Evolutionary conservation across 92 coral and sea anemone genomes (phyloP).

Genomic region (Actinernus sp.): DNA sequence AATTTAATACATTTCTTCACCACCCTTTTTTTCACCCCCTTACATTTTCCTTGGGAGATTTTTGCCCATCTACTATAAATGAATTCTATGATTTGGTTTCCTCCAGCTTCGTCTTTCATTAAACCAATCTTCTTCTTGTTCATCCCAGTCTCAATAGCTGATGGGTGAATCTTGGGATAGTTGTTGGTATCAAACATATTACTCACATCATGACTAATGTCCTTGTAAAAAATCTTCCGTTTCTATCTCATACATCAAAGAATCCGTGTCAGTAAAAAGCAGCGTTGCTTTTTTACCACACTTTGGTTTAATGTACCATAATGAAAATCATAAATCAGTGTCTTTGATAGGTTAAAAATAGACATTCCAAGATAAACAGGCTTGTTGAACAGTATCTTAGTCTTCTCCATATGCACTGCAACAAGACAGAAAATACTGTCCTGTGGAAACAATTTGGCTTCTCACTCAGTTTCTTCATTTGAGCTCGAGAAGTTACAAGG

Average conservation of each 20-base stretch:
- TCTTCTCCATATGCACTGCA: slow-evolving; percentile 52
- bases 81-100: slow-evolving; percentile 31
- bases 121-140: slow-evolving; percentile 45
- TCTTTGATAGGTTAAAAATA: slow-evolving; percentile 60
- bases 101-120: slow-evolving; percentile 43
- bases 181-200: slow-evolving; percentile 47
- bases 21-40: slow-evolving; percentile 17
- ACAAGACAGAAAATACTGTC: slow-evolving; percentile 35
- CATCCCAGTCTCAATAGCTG: slow-evolving; percentile 9
- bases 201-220: slow-evolving; percentile 32
- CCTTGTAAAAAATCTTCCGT: slow-evolving; percentile 36
- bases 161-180: slow-evolving; percentile 30
- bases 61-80: slow-evolving; percentile 13
- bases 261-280: too few species aligned
- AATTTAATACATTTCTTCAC: slow-evolving; percentile 15
- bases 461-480: slow-evolving; percentile 31
- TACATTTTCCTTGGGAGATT: too few species aligned
- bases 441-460: slow-evolving; percentile 46
- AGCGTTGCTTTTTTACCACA: slow-evolving; percentile 33
- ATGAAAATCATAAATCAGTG: slow-evolving; percentile 56
- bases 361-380: slow-evolving; percentile 73
- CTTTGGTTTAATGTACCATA: slow-evolving; percentile 28
- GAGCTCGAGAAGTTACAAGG: slow-evolving; percentile 29
- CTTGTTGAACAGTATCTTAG: slow-evolving; percentile 43
- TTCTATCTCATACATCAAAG: too few species aligned